Evolutionary conservation across 2,113 vertebrate genomes (phyloP).

Genomic region (Bujurquina vittata): DNA sequence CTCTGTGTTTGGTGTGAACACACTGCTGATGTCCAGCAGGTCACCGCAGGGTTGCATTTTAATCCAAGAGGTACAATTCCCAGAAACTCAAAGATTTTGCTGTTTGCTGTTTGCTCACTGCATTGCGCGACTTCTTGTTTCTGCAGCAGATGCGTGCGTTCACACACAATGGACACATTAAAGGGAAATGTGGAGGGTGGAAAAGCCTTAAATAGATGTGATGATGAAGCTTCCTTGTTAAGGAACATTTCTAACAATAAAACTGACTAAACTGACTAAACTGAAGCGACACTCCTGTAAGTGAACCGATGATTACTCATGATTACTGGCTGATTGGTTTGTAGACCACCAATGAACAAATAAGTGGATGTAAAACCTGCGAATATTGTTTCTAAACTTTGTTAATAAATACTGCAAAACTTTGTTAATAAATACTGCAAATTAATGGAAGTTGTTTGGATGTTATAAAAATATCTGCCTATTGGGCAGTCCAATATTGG

Average conservation of each 20-base stretch:
- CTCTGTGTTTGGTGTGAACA: neutral
- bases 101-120: neutral
- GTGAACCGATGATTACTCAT: neutral
- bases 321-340: neutral
- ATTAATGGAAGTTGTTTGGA: neutral
- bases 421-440: neutral
- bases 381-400: neutral
- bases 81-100: neutral
- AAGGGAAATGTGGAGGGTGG: neutral
- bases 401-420: neutral
- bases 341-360: accelerated
- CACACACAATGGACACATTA: neutral
- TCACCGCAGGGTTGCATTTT: neutral
- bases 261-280: accelerated
- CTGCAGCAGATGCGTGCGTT: neutral
- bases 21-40: neutral
- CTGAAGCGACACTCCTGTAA: neutral
- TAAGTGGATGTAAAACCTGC: neutral
- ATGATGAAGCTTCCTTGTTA: neutral
- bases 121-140: neutral
- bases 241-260: neutral
- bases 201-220: neutral
- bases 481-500: no score
- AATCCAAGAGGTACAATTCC: neutral
- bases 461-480: no score